Percentiles rank a stretch among this genome's conserved stretches.
Evolutionary conservation across 2,113 vertebrate species (phyloP).

Genomic region (Sylvia atricapilla): DNA sequence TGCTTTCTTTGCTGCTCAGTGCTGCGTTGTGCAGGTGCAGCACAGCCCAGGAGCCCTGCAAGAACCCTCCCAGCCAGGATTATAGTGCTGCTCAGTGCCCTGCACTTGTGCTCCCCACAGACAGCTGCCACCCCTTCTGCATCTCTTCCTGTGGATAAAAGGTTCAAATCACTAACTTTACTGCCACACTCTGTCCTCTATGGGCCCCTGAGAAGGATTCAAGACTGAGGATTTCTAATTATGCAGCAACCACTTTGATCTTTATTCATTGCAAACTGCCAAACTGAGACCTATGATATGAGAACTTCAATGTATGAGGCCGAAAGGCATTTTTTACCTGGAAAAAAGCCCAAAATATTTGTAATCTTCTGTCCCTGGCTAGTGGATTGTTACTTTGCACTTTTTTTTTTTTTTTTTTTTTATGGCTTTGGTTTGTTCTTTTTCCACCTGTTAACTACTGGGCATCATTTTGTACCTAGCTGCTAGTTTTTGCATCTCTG

Average conservation of each 20-base stretch:
- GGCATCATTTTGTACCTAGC: not conserved
- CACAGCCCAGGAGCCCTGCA: not conserved
- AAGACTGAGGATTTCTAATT: not conserved
- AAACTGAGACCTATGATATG: not conserved
- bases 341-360: not conserved
- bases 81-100: not conserved
- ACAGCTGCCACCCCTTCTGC: not conserved
- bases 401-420: not conserved
- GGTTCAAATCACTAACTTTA: not conserved
- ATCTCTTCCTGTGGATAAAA: not conserved
- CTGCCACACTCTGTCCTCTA: not conserved
- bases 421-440: accelerated
- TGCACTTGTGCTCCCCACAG: not conserved
- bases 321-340: not conserved
- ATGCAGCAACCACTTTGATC: not conserved
- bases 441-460: not conserved
- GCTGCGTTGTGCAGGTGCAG: not conserved
- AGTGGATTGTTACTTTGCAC: not conserved
- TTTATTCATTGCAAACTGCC: not conserved
- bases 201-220: not conserved
- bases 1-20: not conserved
- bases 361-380: not conserved
- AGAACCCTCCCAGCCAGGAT: not conserved
- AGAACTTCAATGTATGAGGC: not conserved
- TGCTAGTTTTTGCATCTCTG: not conserved